Evolutionary conservation across 1,140 invertebrate species (phyloP).

Genomic region (Bombyx mori): DNA sequence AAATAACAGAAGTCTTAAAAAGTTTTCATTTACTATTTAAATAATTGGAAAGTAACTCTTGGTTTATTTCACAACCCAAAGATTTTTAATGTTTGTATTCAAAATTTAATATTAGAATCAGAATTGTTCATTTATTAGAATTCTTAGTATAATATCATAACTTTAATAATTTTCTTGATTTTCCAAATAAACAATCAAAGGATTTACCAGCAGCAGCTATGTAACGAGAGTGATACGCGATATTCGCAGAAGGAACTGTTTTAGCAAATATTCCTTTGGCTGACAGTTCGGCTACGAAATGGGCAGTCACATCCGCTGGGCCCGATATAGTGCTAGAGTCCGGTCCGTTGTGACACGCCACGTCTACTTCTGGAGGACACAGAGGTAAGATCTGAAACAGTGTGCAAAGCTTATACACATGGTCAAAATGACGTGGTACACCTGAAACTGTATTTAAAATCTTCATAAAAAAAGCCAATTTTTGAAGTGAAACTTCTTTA

Average conservation of each 20-base stretch:
- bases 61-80: too few species aligned
- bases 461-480: constrained; percentile 71
- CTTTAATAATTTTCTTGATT: too few species aligned
- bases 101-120: too few species aligned
- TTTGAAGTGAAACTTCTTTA: constrained; percentile 58
- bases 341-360: too few species aligned
- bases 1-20: not conserved
- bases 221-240: constrained; percentile 82
- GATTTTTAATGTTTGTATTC: too few species aligned
- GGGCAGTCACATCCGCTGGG: too few species aligned
- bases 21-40: not conserved
- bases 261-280: not conserved
- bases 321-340: not conserved
- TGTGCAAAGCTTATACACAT: not conserved
- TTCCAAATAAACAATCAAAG: too few species aligned
- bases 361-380: too few species aligned
- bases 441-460: not conserved
- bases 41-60: not conserved
- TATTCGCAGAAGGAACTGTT: constrained; percentile 62
- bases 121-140: too few species aligned
- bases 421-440: not conserved
- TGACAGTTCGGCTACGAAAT: not conserved
- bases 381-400: too few species aligned
- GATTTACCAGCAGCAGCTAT: constrained; percentile 69
- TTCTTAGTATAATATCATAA: not conserved